Evolutionary conservation across 1,140 invertebrate genomes (phyloP).

Genomic region (Chymomyza costata): DNA sequence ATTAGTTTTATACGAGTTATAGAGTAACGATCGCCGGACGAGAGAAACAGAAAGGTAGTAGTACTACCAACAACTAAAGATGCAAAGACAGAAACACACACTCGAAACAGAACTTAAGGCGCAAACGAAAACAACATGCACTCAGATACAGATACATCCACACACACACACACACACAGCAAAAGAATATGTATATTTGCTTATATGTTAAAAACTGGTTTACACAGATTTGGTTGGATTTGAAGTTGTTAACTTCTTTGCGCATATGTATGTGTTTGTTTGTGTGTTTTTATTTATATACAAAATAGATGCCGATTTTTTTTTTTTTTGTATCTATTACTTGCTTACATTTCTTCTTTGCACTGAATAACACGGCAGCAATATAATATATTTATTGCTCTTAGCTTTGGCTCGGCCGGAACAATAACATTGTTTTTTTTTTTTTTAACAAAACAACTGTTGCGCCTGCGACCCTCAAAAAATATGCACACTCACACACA

Average conservation of each 20-base stretch:
- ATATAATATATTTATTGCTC: too few relatives aligned
- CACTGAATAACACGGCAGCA: too few relatives aligned
- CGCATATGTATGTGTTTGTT: conserved; percentile 22
- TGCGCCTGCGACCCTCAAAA: too few relatives aligned
- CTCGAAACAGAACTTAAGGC: conserved; percentile 41
- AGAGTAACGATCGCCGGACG: conserved; percentile 23
- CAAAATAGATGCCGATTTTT: too few relatives aligned
- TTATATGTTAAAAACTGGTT: conserved; percentile 48
- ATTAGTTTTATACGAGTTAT: conserved; percentile 42
- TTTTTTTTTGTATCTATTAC: too few relatives aligned
- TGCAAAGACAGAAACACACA: conserved; percentile 49
- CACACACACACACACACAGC: conserved; percentile 22
- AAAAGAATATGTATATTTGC: conserved; percentile 65
- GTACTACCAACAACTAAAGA: conserved; percentile 25
- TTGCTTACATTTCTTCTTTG: too few relatives aligned
- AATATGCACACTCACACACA: too few relatives aligned
- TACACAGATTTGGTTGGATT: conserved; percentile 62
- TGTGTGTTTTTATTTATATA: too few relatives aligned
- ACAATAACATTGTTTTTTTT: too few relatives aligned
- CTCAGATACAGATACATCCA: conserved; percentile 36
- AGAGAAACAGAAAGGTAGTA: background rate
- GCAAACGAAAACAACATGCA: conserved; percentile 59
- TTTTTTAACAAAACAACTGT: conserved; percentile 30
- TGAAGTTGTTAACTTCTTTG: conserved; percentile 56
- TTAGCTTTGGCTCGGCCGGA: too few relatives aligned